Evolutionary conservation across 2,888 invertebrate species (phyloP), one percentile per base, ranked within the genome.

Genomic region (Rhingia rostrata): DNA sequence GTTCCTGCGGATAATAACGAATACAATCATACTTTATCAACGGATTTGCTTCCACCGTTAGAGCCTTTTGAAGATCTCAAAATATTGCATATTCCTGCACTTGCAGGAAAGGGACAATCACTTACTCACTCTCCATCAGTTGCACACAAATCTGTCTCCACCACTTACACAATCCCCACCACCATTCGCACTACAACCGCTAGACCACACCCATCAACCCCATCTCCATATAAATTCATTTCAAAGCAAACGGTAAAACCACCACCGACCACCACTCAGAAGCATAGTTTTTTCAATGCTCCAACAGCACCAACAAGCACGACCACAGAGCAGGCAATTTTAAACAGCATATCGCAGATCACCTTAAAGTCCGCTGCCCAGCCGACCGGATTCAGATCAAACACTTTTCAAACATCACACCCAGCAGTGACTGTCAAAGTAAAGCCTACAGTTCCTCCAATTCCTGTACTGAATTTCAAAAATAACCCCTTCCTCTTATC

Each of bases 1-100:
- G 88, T 90, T 53, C 90, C 90, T 47, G 87, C 86, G 9, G 90
- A 90, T 64, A 88, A 90, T 37, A 88, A 90, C 72, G 88, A 90
- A 81, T 90, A 90, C 41, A 90, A 91, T 54, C 89, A 90, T 39
- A 90, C 88, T 0, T 32, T 90, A 70, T 80, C 86, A 0, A 86
- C 83, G 2, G 90, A 90, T 45, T 47, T 90, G 32, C 88, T 90
- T 54, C 91, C 91, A 32, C 90, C 90, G 0, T 86, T 88, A 3
- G 91, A 91, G 66, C 90, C 90, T 1, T 90, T 88, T 74, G 87
- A 88, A 0, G 90, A 90, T 84, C 75, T 90, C 4, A 85, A 75
- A 56, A n/a, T n/a, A 6, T 54, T 81, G 5, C 70, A 22, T 4
- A 7, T 67, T 33, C 60, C 81, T 32, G 64, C 32, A 30, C 43